Evolutionary conservation across 1,140 invertebrate genomes (phyloP), one percentile per base, ranked within the genome.

Genomic region (Eumeta japonica): DNA sequence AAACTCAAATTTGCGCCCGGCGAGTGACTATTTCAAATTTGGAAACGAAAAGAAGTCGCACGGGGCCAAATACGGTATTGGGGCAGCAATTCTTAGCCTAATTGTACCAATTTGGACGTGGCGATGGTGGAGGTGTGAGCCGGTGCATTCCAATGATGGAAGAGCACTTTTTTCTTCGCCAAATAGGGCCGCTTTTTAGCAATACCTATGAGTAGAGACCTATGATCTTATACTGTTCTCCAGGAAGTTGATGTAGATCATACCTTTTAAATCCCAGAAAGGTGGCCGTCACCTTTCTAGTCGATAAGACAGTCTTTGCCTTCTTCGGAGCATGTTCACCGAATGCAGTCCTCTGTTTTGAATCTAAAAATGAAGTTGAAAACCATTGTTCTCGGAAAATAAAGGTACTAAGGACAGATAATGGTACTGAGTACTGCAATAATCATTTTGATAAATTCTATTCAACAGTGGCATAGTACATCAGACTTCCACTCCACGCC

Each of bases 161-260:
- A 57, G 31, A 53, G 44, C 11, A 57, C 50, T 54, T 60, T 61
- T n/a, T n/a, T n/a, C n/a, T n/a, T n/a, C n/a, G n/a, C n/a, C n/a
- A n/a, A n/a, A n/a, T n/a, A n/a, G n/a, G n/a, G n/a, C n/a, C n/a
- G n/a, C 29, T 41, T 52, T 50, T 50, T 45, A n/a, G n/a, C n/a
- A n/a, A n/a, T n/a, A n/a, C n/a, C n/a, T 45, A 10, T 27, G 24
- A 37, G 17, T 39, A 54, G 44, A 58, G 43, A 53, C 52, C 50
- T 52, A 59, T 48, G 44, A 60, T 49, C 39, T 46, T 53, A 46
- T 53, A 53, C 62, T 20, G 32, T 53, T 49, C 55, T 55, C 36
- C 46, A 62, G 32, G 38, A 38, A 48, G 32, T 44, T 36, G 20
- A 45, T 50, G 41, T 38, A 51, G 39, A 50, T 60, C 53, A 48